Evolutionary conservation across 1,140 invertebrate species (phyloP).

Genomic region (Ctenoplectra terminalis): DNA sequence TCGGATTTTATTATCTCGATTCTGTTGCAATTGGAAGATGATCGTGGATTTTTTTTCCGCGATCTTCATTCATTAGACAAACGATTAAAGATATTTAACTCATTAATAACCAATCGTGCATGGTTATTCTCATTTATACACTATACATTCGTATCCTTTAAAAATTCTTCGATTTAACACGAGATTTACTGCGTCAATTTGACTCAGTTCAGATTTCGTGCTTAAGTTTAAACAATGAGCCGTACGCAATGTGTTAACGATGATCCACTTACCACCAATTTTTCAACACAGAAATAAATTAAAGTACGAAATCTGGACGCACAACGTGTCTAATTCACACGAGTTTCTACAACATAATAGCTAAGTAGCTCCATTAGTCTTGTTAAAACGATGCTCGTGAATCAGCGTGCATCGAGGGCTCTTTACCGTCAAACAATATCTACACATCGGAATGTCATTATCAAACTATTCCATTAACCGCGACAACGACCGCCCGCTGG

Average conservation of each 20-base stretch:
- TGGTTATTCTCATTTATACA: too few species aligned
- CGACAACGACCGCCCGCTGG: not conserved
- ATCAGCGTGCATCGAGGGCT: not conserved
- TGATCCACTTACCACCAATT: too few species aligned
- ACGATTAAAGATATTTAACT: not conserved
- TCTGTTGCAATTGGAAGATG: too few species aligned
- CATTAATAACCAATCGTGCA: too few species aligned
- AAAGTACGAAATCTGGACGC: not conserved
- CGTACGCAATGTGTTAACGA: too few species aligned
- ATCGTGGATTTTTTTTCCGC: too few species aligned
- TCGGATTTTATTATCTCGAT: not conserved
- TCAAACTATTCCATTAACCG: slow-evolving; percentile 29
- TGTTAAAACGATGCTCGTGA: not conserved
- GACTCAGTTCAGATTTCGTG: too few species aligned
- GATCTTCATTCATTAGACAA: not conserved
- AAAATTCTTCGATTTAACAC: too few species aligned
- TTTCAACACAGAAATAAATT: not conserved
- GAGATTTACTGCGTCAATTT: too few species aligned
- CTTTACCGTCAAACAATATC: not conserved
- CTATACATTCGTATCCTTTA: too few species aligned
- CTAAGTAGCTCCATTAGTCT: not conserved
- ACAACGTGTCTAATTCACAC: not conserved
- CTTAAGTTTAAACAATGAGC: too few species aligned
- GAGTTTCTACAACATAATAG: not conserved
- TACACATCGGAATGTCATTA: not conserved